Base-by-base conservation (phyloP, 1,140 invertebrate genomes). In the Drosophila bipectinata region DNA sequence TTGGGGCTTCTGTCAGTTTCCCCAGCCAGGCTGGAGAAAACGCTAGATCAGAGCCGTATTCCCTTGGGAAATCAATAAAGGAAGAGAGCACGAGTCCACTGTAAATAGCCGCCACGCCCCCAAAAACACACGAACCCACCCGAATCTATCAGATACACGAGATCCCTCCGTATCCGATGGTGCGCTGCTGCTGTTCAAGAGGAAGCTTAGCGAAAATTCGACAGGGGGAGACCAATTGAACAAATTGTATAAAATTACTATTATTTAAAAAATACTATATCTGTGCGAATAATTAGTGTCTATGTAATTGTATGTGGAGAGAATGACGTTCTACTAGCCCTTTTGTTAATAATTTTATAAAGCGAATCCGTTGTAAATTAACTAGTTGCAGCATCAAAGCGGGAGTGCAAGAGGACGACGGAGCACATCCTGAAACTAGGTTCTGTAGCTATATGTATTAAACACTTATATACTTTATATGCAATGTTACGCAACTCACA, bases 241-340 rank as follows among this genome's bases (percentile, higher is more conserved):
- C 83, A 88, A 88, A 88, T 89, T 88, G 83, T 88, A 88, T 77
- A 88, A 63, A 79, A 66, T 74, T 60, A 69, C 68, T 80, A 72
- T 77, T 44, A 78, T 64, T 59, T 71, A 52, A 67, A 77, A 59
- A 59, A 41, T 60, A 80, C 47, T 14, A 45, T 67, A 61, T 77
- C 55, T 76, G 62, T 52, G 61, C 55, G 67, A 67, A 67, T 60
- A 60, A 15, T 24, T 66, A 59, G 63, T 51, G 63, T 66, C 61
- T 41, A 54, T 68, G 55, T 51, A 59, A 18, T 58, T 53, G 56
- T 49, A 49, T 60, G 24, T 58, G 57, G 66, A 58, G 60, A 66
- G 39, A 44, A n/a, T 28, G 39, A 58, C 54, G 57, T 81, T 72
- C 61, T 62, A 63, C 62, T 68, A 64, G 72, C 64, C 67, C 37